Percentiles rank a stretch among this genome's conserved stretches.
Evolutionary conservation across 1,140 invertebrate species (phyloP).

Genomic region (Laodelphax striatellus): DNA sequence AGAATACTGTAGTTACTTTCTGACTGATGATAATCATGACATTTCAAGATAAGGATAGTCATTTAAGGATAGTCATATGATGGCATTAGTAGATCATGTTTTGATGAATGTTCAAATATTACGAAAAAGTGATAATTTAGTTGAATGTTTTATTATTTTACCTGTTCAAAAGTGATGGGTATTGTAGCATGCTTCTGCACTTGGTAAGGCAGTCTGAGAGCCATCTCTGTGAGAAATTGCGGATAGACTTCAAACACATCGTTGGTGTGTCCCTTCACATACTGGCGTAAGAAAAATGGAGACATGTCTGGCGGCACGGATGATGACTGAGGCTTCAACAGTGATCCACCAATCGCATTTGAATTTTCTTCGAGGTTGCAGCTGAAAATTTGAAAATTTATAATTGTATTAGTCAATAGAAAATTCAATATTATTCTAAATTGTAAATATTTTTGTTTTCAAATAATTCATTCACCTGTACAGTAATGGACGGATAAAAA

Average conservation of each 20-base stretch:
- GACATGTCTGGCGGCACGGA: slow-evolving; percentile 84
- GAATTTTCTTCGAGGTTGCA: slow-evolving; percentile 37
- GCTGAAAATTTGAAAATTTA: slow-evolving; percentile 23
- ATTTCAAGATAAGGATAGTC: not conserved
- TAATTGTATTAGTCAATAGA: not conserved
- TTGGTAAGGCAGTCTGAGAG: slow-evolving; percentile 86
- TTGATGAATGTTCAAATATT: not conserved
- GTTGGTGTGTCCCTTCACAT: slow-evolving; percentile 78
- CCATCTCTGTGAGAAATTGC: slow-evolving; percentile 88
- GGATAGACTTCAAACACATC: slow-evolving; percentile 93
- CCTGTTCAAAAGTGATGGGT: slow-evolving; percentile 42
- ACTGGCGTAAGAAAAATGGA: slow-evolving; percentile 88
- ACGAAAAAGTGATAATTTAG: not conserved
- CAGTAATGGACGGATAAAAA: no score
- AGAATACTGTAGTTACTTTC: no score
- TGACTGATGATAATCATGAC: no score
- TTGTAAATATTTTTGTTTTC: no score
- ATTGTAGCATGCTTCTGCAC: slow-evolving; percentile 57
- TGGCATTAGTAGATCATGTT: not conserved
- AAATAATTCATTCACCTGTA: no score
- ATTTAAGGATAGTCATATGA: not conserved
- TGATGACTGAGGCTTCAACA: slow-evolving; percentile 71
- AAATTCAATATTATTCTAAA: no score
- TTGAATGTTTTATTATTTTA: slow-evolving; percentile 12
- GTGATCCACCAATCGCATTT: slow-evolving; percentile 37